Conservation (phyloP, 2,113 vertebrate genomes). For the Calypte anna region DNA sequence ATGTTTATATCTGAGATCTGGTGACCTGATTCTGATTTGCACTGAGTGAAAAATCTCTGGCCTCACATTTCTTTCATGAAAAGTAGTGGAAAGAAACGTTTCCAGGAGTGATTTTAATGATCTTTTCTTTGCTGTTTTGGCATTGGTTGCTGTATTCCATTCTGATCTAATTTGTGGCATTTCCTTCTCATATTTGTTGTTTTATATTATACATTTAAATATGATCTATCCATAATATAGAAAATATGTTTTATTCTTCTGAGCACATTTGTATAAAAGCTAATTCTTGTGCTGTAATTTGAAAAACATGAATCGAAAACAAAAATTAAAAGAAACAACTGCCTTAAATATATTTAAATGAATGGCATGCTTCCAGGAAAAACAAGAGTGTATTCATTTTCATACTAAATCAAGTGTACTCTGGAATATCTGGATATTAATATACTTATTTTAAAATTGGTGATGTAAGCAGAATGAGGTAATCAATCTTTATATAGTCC, state of each 20-base stretch:
- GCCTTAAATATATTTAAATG: neutral
- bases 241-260: conserved; percentile 35
- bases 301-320: neutral
- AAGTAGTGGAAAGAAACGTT: neutral
- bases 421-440: neutral
- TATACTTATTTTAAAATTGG: neutral
- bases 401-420: neutral
- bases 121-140: conserved; percentile 31
- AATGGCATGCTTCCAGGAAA: neutral
- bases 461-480: neutral
- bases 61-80: neutral
- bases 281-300: conserved; percentile 42
- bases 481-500: conserved; percentile 37
- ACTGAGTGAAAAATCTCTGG: neutral
- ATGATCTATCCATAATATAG: neutral
- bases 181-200: conserved; percentile 54
- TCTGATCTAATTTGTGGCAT: conserved; percentile 52
- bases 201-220: conserved; percentile 54
- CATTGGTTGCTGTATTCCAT: neutral
- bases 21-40: neutral
- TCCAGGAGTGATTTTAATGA: neutral
- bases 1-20: neutral
- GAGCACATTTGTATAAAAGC: neutral
- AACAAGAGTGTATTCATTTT: neutral
- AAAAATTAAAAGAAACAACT: conserved; percentile 16